Evolutionary conservation across 2,113 vertebrate genomes (phyloP), one percentile per base, ranked within the genome.

Genomic region (Choloepus hoffmanni): DNA sequence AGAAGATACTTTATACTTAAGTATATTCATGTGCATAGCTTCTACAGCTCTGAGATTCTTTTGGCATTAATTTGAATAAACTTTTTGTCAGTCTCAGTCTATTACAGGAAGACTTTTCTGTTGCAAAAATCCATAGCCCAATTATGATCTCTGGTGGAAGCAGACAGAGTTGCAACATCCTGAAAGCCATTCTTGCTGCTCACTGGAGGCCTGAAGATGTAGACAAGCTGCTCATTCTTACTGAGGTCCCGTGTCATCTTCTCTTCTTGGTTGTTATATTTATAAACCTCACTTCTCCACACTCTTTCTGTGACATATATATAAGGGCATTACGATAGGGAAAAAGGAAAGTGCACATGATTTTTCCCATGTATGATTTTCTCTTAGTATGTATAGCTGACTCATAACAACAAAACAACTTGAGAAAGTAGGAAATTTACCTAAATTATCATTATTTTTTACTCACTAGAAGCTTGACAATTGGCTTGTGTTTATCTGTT

Each of bases 141-240:
- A 90, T 98, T 98, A 97, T 97, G 97, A 97, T 98, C 96, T 97
- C 96, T 97, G 96, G 96, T 97, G 97, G 97, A 98, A 96, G 97
- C 86, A 97, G 95, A 84, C 95, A 97, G 97, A 97, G 96, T 95
- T 97, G 96, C 96, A 97, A 28, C 94, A 96, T 92, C 92, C 93
- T 92, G 74, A 93, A 91, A 97, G 60, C 30, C 91, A 65, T 45
- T 96, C 60, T 43, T 91, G 21, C 67, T 92, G 63, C 48, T 95
- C 96, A 92, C 92, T 43, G 70, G 86, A 97, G 93, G 92, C 83
- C 79, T 33, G 36, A 73, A 86, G 55, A 40, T 95, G 89, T 65
- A 81, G 87, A 92, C 74, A 97, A 76, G 76, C 30, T 74, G 50
- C 30, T 88, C 62, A 67, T 83, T 84, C 40, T 26, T n/a, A n/a